Evolutionary conservation across 2,888 invertebrate species (phyloP), one percentile per base, ranked within the genome.

Genomic region (Carcina quercana): DNA sequence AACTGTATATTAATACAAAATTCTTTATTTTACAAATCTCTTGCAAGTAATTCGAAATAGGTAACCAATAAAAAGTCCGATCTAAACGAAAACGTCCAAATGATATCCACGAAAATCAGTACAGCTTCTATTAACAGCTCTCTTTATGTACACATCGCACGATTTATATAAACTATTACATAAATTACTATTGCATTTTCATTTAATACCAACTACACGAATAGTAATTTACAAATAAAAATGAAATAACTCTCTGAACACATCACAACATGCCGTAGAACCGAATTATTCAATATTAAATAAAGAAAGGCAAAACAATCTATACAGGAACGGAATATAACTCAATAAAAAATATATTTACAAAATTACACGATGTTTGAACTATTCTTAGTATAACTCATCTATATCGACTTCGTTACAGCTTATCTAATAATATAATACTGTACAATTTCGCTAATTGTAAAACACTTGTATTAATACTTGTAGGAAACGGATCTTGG

Each of bases 181-280:
- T 83, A 83, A 82, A 78, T 83, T 80, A 80, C 83, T 83, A 82
- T 83, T 83, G 83, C 82, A 72, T 79, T 79, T n/a, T 79, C 67
- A 59, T 73, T 68, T 62, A 64, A 70, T 72, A 76, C 58, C 61
- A 60, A 64, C 75, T 80, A 82, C 65, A 61, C 64, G 69, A 74
- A 68, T 68, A 68, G 70, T n/a, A 74, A 80, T 79, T 59, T 80
- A 80, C 78, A 83, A 70, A 72, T 59, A 50, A 56, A 51, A 53
- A 53, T 63, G 57, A 58, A 59, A 61, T 59, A 56, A 59, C 51
- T 57, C 62, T 70, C 63, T 69, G 71, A 78, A 76, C 75, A 78
- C 80, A 73, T 79, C 70, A 74, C 80, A 79, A 82, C 75, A n/a
- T n/a, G n/a, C 75, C 79, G 79, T 78, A 73, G 61, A 63, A 65